Percentiles rank a stretch among this genome's conserved stretches.
Conservation (phyloP, 2,888 invertebrate species). For the Phyllotreta striolata region DNA sequence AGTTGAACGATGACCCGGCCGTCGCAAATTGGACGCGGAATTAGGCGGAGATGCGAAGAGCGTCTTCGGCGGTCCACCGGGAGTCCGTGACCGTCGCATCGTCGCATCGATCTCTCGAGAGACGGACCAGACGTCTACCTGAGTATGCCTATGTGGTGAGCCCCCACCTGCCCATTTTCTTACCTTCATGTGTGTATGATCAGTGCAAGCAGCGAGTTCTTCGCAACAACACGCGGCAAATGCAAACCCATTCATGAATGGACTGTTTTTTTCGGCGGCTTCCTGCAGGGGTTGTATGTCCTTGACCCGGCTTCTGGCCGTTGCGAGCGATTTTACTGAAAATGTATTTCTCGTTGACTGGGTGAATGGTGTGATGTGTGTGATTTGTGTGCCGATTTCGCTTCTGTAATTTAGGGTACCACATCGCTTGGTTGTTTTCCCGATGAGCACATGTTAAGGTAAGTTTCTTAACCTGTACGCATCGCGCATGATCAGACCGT, state of each 20-base stretch:
- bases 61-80: constrained; percentile 33
- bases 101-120: constrained; percentile 42
- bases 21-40: constrained; percentile 15
- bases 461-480: not conserved
- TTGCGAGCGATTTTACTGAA: constrained; percentile 27
- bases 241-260: constrained; percentile 46
- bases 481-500: not conserved
- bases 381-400: constrained; percentile 13
- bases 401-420: too few relatives aligned
- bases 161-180: constrained; percentile 60
- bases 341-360: constrained; percentile 26
- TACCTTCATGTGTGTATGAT: constrained; percentile 62
- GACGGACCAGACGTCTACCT: constrained; percentile 57
- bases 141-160: constrained; percentile 56
- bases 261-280: constrained; percentile 33
- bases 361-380: constrained; percentile 26
- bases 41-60: constrained; percentile 15
- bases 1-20: constrained; percentile 45
- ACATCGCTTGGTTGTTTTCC: too few relatives aligned
- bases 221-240: constrained; percentile 59
- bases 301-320: constrained; percentile 33
- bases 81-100: constrained; percentile 18
- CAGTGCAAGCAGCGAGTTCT: constrained; percentile 62
- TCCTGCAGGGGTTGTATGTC: constrained; percentile 21
- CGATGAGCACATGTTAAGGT: not conserved